Conservation (phyloP, 2,113 vertebrate genomes). For the Ciconia stormi region DNA sequence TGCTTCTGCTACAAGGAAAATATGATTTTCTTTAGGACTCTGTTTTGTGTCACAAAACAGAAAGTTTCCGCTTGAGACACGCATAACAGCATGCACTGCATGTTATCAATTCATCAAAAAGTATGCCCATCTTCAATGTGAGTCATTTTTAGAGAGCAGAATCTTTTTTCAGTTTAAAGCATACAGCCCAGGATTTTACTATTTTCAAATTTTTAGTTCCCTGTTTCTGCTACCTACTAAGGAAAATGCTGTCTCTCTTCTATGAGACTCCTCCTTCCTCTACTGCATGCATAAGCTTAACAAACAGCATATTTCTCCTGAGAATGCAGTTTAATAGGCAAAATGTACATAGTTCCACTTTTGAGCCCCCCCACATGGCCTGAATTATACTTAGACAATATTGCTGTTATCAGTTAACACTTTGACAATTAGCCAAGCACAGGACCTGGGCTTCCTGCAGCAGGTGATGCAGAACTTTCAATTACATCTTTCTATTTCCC, state of each 20-base stretch:
- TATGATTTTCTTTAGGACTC: background rate
- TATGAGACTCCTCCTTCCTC: background rate
- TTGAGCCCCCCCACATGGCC: background rate
- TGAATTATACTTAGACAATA: background rate
- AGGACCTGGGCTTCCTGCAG: background rate
- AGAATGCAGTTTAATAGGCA: background rate
- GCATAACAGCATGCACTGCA: background rate
- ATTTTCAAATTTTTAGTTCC: background rate
- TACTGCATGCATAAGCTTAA: background rate
- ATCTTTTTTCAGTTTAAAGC: background rate
- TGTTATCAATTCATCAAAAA: background rate
- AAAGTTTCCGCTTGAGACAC: background rate
- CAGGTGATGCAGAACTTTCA: slow-evolving; percentile 27
- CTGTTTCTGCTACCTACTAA: background rate
- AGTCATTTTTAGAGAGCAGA: background rate
- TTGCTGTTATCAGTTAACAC: background rate
- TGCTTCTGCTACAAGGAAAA: background rate
- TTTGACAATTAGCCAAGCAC: background rate
- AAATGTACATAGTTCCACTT: background rate
- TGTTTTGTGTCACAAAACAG: background rate
- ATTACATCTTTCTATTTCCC: background rate
- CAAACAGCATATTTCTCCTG: background rate
- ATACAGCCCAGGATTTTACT: background rate
- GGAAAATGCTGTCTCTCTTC: background rate
- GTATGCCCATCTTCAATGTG: background rate